Percentiles rank a stretch among this genome's conserved stretches.
These are phyloP conservation scores for Anguilla obscura DNA, from an alignment of 2,797 vertebrate species.

Conservation along the genomic window DNA sequence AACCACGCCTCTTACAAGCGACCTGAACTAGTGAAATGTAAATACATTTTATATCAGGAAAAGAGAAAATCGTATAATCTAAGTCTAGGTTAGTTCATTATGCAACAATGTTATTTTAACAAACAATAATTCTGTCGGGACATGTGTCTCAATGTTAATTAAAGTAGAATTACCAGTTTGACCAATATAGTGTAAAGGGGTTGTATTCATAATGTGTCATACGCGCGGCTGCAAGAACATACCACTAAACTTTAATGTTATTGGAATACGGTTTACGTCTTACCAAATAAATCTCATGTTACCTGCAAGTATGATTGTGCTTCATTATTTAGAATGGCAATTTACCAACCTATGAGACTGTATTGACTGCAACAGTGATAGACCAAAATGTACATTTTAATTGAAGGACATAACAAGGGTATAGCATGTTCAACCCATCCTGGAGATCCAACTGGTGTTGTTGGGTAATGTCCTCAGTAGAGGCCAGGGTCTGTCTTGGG, in stretches of 20 bases:
- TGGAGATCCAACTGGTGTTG: neutral
- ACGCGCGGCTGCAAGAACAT: neutral
- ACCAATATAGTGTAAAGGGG: neutral
- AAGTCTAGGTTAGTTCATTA: neutral
- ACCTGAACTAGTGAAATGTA: neutral
- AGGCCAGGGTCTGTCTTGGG: constrained; percentile 34
- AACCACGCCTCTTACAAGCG: constrained; percentile 29
- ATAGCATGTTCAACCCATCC: neutral
- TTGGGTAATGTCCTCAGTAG: constrained; percentile 20
- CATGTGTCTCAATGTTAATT: neutral
- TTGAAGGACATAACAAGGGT: neutral
- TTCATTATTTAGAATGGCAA: neutral
- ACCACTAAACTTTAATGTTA: neutral
- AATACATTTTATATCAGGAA: neutral
- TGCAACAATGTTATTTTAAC: no score
- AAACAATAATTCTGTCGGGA: neutral
- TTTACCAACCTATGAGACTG: no score
- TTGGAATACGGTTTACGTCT: neutral
- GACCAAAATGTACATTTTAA: neutral
- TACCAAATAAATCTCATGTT: neutral
- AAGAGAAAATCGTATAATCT: neutral
- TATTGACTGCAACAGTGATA: neutral
- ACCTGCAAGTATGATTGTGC: neutral
- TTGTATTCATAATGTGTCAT: neutral
- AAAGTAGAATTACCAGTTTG: neutral